Evolutionary conservation across 2,888 invertebrate genomes (phyloP).

Genomic region (Calameuta pallipes): DNA sequence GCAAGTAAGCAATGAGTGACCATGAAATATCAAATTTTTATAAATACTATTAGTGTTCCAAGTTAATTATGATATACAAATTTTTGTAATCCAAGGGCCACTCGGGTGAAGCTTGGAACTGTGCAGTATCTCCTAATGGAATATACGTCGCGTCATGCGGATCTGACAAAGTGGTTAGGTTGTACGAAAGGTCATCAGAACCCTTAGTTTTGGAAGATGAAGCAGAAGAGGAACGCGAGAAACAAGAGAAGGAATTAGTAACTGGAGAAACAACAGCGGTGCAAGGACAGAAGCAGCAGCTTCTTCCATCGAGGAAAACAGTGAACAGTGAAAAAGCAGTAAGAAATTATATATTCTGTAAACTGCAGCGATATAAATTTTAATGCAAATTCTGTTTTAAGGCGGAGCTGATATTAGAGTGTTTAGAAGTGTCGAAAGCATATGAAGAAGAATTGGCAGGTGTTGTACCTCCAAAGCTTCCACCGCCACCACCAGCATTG

Average conservation of each 20-base stretch:
- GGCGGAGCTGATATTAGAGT: constrained; percentile 93
- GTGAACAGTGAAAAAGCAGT: constrained; percentile 88
- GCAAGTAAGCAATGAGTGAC: constrained; percentile 69
- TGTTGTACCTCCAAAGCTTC: constrained; percentile 65
- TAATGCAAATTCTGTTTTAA: constrained; percentile 41
- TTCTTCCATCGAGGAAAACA: constrained; percentile 88
- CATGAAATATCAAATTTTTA: background rate
- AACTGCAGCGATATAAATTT: constrained; percentile 2
- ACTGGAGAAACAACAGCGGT: constrained; percentile 79
- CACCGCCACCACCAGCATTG: constrained; percentile 78
- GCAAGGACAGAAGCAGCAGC: constrained; percentile 79
- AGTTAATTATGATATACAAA: constrained; percentile 15
- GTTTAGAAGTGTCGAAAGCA: constrained; percentile 80
- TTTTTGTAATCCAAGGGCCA: constrained; percentile 75
- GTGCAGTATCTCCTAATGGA: constrained; percentile 86
- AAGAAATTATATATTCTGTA: constrained; percentile 61
- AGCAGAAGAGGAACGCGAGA: constrained; percentile 83
- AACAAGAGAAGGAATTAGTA: constrained; percentile 76
- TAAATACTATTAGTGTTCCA: background rate
- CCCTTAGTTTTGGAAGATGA: constrained; percentile 93
- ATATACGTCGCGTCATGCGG: constrained; percentile 83
- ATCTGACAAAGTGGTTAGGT: constrained; percentile 86
- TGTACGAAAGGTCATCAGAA: constrained; percentile 89
- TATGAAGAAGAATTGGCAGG: constrained; percentile 73
- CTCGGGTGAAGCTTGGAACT: constrained; percentile 80